Evolutionary conservation across 2,888 invertebrate species (phyloP).

Genomic region (Eupithecia inturbata): DNA sequence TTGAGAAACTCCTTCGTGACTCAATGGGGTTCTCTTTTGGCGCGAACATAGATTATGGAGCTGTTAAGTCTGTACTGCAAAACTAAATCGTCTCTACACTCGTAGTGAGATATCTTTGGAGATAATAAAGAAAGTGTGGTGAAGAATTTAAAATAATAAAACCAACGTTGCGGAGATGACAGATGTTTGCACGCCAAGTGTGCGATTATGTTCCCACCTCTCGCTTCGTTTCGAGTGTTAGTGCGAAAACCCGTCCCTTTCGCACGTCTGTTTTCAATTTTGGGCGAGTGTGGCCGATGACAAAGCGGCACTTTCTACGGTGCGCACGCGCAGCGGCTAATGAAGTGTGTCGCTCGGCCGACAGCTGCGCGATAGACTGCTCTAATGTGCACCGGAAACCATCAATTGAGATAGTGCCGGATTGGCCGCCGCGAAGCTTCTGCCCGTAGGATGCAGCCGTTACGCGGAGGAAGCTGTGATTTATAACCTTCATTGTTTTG

Average conservation of each 20-base stretch:
- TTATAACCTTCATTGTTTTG: slow-evolving; percentile 82
- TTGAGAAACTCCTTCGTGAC: slow-evolving; percentile 46
- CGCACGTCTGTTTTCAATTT: slow-evolving; percentile 67
- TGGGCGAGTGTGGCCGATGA: slow-evolving; percentile 64
- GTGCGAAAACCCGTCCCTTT: slow-evolving; percentile 52
- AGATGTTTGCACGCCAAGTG: slow-evolving; percentile 61
- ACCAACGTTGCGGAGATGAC: slow-evolving; percentile 53
- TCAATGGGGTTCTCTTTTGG: slow-evolving; percentile 14
- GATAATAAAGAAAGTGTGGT: background rate
- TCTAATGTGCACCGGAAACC: slow-evolving; percentile 81
- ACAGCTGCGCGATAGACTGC: slow-evolving; percentile 75
- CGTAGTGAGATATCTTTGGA: background rate
- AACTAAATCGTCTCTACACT: background rate
- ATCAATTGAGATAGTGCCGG: slow-evolving; percentile 82
- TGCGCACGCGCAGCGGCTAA: slow-evolving; percentile 78
- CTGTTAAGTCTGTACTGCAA: background rate
- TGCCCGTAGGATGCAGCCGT: slow-evolving; percentile 78
- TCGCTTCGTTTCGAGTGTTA: slow-evolving; percentile 46
- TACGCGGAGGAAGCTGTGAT: slow-evolving; percentile 79
- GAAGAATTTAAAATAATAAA: slow-evolving; percentile 53
- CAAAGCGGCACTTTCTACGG: slow-evolving; percentile 80
- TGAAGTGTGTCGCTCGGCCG: slow-evolving; percentile 81
- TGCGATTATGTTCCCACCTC: slow-evolving; percentile 51
- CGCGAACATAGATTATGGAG: background rate
- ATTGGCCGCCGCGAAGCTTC: slow-evolving; percentile 77